Evolutionary conservation across 2,888 invertebrate genomes (phyloP).

Genomic region (Athetis lepigone): DNA sequence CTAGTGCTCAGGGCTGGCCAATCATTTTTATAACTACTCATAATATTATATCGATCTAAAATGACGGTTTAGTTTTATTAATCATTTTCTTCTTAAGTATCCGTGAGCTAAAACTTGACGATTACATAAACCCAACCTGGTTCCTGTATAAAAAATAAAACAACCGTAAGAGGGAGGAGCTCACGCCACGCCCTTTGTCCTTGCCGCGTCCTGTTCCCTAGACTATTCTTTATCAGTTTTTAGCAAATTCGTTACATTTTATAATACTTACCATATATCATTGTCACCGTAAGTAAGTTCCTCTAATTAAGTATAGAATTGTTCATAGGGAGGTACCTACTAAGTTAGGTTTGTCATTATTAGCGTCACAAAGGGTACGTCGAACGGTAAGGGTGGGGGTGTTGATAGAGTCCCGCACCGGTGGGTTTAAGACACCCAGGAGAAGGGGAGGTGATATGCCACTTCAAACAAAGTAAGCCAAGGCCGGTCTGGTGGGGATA

Average conservation of each 20-base stretch:
- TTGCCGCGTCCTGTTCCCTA: neutral
- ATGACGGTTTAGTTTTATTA: neutral
- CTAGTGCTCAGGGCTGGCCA: neutral
- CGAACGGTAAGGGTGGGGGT: neutral
- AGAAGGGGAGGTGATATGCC: constrained; percentile 85
- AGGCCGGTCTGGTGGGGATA: constrained; percentile 89
- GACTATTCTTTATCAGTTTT: neutral
- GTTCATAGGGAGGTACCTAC: neutral
- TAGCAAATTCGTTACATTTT: too few relatives aligned
- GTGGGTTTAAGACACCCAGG: constrained; percentile 65
- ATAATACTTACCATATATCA: too few relatives aligned
- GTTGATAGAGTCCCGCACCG: constrained; percentile 37
- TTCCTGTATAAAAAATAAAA: constrained; percentile 9
- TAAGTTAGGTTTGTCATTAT: too few relatives aligned
- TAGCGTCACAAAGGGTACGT: neutral
- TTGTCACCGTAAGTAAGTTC: too few relatives aligned
- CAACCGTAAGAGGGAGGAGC: constrained; percentile 12
- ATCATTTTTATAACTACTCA: constrained; percentile 1
- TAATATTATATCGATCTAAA: constrained; percentile 11
- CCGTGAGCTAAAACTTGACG: neutral
- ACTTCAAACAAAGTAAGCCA: constrained; percentile 88
- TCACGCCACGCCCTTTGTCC: constrained; percentile 24
- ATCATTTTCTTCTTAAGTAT: too few relatives aligned
- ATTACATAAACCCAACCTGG: neutral
- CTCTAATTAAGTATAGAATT: neutral